Conservation (phyloP, 2,113 vertebrate genomes). For the Paradoxurus hermaphroditus region DNA sequence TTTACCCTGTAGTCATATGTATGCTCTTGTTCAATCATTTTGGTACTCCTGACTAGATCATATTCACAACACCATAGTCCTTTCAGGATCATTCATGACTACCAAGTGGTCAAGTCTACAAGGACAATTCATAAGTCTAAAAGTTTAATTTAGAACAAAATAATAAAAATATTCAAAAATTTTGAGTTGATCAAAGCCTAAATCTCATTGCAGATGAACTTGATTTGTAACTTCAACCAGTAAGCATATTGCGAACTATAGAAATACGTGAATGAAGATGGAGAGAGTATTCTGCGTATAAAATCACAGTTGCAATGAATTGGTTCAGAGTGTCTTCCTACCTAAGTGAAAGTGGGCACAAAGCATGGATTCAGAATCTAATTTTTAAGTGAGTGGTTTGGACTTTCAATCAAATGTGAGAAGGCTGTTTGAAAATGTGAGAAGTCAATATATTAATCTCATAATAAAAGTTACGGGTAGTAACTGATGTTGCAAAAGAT, state of each 20-base stretch:
- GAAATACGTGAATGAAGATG: background rate
- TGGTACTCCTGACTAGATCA: background rate
- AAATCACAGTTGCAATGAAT: background rate
- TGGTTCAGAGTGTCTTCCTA: background rate
- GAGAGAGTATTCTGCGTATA: background rate
- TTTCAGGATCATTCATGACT: background rate
- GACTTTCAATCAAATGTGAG: background rate
- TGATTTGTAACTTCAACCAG: background rate
- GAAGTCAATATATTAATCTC: background rate
- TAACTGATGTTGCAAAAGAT: background rate
- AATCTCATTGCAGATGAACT: background rate
- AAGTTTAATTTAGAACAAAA: background rate
- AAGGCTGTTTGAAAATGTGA: background rate
- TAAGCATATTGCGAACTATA: background rate
- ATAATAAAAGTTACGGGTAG: background rate
- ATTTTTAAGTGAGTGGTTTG: background rate
- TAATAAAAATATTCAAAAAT: background rate
- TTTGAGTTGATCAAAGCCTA: background rate
- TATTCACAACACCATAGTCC: background rate
- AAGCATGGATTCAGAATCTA: background rate
- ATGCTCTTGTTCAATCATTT: background rate
- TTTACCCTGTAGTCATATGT: background rate
- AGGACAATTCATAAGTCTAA: background rate
- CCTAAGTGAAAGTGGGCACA: background rate
- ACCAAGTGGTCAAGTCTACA: background rate